Evolutionary conservation across 2,113 vertebrate genomes (phyloP), one percentile per base, ranked within the genome.

Genomic region (Ctenomys sociabilis): DNA sequence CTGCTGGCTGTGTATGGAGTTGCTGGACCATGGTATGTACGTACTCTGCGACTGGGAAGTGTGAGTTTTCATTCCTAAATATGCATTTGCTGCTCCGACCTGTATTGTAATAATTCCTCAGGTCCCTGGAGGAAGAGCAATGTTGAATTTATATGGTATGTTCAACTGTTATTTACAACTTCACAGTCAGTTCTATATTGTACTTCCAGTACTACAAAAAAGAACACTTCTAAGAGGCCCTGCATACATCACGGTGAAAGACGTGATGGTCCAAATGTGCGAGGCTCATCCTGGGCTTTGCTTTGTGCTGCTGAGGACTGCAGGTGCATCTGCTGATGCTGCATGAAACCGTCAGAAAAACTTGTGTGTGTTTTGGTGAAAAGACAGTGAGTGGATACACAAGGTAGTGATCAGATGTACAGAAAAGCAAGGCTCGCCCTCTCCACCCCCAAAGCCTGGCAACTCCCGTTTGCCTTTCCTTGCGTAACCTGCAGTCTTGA

Each of bases 41-140:
- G 91, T 91, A 93, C 73, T 40, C 3, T 12, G 64, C 90, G 68
- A 85, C 57, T 87, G 61, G 61, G 92, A 85, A 75, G 80, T 61
- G 32, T 52, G 61, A 94, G 72, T 77, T 87, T 87, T 63, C 11
- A 61, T 97, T 95, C 94, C 90, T 96, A 95, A 96, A 66, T 63
- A 59, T 35, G 63, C 21, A 68, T 95, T 59, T 88, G 82, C 35
- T 97, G 97, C 66, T 96, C 72, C 82, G 86, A 93, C 37, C 78
- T n/a, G 21, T 37, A 75, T 92, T 70, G 89, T 40, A 85, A 52
- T 88, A 49, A 82, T 93, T 93, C 43, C 83, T 97, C 43, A 54
- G 40, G 81, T 92, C 96, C 45, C 82, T 40, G 43, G 49, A 28
- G 37, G 64, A 91, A 32, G 66, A 88, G 5, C 70, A 66, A 82